These are phyloP conservation scores for Felis catus DNA, from an alignment of 2,113 vertebrate species.

Conservation along the genomic window DNA sequence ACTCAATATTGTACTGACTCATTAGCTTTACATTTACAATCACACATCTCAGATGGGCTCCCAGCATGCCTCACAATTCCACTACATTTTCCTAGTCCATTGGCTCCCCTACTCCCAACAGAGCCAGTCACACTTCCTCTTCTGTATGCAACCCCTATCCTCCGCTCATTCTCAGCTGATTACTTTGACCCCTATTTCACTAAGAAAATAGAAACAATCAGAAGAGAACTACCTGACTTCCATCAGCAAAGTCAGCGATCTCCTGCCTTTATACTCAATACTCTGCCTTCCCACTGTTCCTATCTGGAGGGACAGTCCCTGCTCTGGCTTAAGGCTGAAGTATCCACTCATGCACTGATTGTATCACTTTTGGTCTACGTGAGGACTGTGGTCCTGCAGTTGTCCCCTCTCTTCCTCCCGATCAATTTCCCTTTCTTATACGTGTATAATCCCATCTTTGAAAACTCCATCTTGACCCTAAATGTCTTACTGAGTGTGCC, in stretches of 20 bases:
- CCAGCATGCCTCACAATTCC: not conserved
- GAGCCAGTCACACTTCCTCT: not conserved
- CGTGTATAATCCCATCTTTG: not conserved
- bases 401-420: not conserved
- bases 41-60: not conserved
- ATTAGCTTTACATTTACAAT: not conserved
- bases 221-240: not conserved
- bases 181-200: not conserved
- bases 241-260: not conserved
- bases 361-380: not conserved
- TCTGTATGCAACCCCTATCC: not conserved
- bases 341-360: no score
- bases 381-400: not conserved
- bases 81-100: not conserved
- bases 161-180: not conserved
- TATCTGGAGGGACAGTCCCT: not conserved
- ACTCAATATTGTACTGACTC: not conserved
- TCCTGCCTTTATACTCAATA: not conserved
- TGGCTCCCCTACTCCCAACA: not conserved
- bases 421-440: not conserved
- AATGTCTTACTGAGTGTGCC: not conserved
- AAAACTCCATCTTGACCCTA: not conserved
- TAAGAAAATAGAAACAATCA: not conserved
- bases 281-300: not conserved
- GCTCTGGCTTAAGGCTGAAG: not conserved